Base-by-base conservation (phyloP, 2,888 invertebrate species). In the Melinaea menophilus region DNA sequence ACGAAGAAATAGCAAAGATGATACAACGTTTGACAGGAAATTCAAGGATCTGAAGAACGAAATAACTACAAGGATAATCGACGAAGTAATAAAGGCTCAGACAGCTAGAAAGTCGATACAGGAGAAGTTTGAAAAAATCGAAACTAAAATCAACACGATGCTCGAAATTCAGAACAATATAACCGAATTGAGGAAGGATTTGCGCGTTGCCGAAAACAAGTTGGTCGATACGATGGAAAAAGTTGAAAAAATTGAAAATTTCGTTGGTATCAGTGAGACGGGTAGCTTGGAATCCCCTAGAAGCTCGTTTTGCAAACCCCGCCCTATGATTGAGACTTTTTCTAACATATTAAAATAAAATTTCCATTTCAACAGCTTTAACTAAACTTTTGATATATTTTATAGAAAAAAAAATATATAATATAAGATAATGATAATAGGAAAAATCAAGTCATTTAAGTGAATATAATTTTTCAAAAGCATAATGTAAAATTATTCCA, bases 131-230 rank as follows among this genome's bases (percentile, higher is more conserved):
- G 73, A 73, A 35, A 82, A 76, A 64, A 71, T 90, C 2, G 79
- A 85, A 59, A 63, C 70, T 2, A 88, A 87, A 72, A 81, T 90
- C 5, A 73, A 82, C 61, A 73, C 76, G 0, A 78, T 88, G 75
- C 45, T 90, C 5, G 80, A 80, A n/a, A 59, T 86, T 0, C 81
- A 86, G 58, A 70, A 79, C 0, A 79, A 74, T 2, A 78, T 90
- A 5, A 57, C 64, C 2, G 61, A 65, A 2, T 67, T 90, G 5
- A 75, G 80, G 4, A 73, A 79, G 7, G 78, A 81, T 51, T 70
- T 89, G 12, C 70, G 65, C 0, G 7, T 48, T 0, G 81, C 79
- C 1, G 84, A 81, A 57, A 62, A 66, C 35, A 58, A 71, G 2
- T 67, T 89, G 1, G 55, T 67, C 4, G 71, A 73, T 3, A 73